Base-by-base conservation (phyloP, 2,797 vertebrate genomes). In the Echiichthys vipera region DNA sequence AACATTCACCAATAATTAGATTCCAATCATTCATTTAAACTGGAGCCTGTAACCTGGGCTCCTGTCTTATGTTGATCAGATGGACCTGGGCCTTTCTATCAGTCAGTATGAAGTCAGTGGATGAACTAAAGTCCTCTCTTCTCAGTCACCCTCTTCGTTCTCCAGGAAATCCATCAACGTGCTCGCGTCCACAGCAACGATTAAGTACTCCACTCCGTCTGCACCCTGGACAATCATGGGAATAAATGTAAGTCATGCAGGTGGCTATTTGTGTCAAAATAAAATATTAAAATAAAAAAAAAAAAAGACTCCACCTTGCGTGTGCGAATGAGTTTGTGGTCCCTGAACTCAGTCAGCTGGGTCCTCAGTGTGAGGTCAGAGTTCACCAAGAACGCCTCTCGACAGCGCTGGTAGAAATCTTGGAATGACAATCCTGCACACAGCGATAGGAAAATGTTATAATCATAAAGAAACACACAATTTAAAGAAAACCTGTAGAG, bases 391-490 rank as follows among this genome's bases (percentile, higher is more conserved):
- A 99, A 99, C 0, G 96, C 95, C 78, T 99, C 97, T 37, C 98
- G 95, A 93, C 98, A 99, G 20, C 95, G 96, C 90, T 98, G 97
- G 89, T 99, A 99, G 84, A 99, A 99, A 58, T 99, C 98, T 86
- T 99, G 98, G 94, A 99, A 99, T 15, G 98, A 97, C 85, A 99
- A 90, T 34, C 98, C 98, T 99, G 75, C 74, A 59, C 27, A 49
- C 2, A 40, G 56, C 30, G 18, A 83, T 63, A 47, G 47, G 20
- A 69, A 75, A 15, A 42, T 1, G 20, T 46, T 18, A 34, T 4
- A n/a, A 32, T 32, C 5, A 49, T 2, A 1, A n/a, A 20, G 8
- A 2, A 25, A 18, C 2, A 25, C 0, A 32, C 2, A 17, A 15
- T 18, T 42, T 8, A 25, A 2, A 0, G 13, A 15, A 53, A 13